Base-by-base conservation (phyloP, 2,888 invertebrate genomes). In the Apantesis nais region DNA sequence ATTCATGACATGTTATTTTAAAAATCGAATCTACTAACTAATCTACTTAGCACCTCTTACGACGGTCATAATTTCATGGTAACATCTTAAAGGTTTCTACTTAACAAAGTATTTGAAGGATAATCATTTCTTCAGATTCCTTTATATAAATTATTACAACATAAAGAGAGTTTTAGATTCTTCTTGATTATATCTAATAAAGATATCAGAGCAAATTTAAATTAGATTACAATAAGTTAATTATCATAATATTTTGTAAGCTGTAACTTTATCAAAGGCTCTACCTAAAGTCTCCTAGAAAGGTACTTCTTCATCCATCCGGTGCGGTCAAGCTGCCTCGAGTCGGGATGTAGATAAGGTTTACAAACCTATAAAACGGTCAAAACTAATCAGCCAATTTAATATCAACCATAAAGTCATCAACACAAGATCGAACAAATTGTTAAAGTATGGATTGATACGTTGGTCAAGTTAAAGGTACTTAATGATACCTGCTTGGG, bases 401-500 rank as follows among this genome's bases (percentile, higher is more conserved):
- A 85, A 77, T 72, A 58, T 81, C 55, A 74, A 79, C 80, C 77
- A 72, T 86, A 71, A 37, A 11, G 0, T 0, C 5, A 16, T 0
- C 0, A 0, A 0, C 0, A 22, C 64, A 80, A 76, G 75, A 52
- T 19, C 37, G 19, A 39, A 60, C 34, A 8, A 55, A n/a, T 25
- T 67, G 67, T 64, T 22, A 14, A 7, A 16, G 25, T 34, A 34
- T 70, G 63, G 60, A 66, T 71, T 44, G 72, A 63, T 11, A 68
- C 75, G 8, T 76, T 84, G 77, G 83, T 75, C 62, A 75, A 86
- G 79, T 83, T 85, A 87, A 86, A 87, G 86, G 88, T 87, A 89
- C 89, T 90, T 90, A 90, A 90, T 89, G 90, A 90, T 89, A 89
- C 89, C 89, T 88, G 90, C 87, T 85, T 80, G 82, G 84, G 78